Evolutionary conservation across 1,140 invertebrate genomes (phyloP).

Genomic region (Stenopsyche tienmushanensis): DNA sequence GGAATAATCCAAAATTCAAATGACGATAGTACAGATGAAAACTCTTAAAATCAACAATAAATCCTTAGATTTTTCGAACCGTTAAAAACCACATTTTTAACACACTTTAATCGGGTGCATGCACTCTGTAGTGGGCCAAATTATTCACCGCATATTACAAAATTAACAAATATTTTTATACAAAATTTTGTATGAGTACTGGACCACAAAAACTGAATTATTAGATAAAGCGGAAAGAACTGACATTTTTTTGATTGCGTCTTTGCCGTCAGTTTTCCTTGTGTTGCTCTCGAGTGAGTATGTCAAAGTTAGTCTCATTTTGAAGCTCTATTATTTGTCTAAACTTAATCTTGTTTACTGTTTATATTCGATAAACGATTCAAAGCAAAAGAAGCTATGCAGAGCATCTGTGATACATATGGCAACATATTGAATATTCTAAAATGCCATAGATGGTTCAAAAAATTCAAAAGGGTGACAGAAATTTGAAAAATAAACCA

Average conservation of each 20-base stretch:
- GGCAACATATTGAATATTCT: background rate
- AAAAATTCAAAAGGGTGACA: background rate
- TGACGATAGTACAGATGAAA: too few relatives aligned
- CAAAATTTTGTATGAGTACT: background rate
- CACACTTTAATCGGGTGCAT: too few relatives aligned
- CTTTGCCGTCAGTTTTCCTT: background rate
- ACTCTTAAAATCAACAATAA: too few relatives aligned
- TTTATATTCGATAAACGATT: background rate
- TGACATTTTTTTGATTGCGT: background rate
- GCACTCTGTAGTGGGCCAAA: too few relatives aligned
- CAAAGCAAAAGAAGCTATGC: background rate
- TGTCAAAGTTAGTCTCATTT: background rate
- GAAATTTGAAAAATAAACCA: background rate
- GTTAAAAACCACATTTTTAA: too few relatives aligned
- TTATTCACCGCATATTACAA: too few relatives aligned
- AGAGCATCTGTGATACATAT: background rate
- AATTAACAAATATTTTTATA: background rate
- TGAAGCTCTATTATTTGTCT: background rate
- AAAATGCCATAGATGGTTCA: background rate
- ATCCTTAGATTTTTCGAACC: too few relatives aligned
- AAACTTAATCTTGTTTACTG: background rate
- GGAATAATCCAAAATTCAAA: too few relatives aligned
- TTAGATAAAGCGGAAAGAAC: background rate
- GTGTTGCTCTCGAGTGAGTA: background rate
- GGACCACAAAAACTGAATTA: background rate